phyloP scores from a whole-genome alignment of 2,113 vertebrate genomes.

The Phainopepla nitens region DNA sequence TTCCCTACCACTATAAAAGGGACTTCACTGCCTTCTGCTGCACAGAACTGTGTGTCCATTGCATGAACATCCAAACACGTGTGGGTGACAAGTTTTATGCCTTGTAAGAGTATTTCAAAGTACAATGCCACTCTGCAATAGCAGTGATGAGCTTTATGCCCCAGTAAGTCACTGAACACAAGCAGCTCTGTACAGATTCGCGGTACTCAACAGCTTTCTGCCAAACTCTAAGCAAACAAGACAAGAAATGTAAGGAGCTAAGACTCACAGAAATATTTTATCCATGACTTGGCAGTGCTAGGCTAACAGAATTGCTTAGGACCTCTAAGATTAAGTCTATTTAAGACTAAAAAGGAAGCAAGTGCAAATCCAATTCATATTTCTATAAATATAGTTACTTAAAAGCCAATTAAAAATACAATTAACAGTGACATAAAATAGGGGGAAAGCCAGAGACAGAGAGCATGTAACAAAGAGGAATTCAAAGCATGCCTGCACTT shows the following conservation, averaged over 20 bases:
- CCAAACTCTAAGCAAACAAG: neutral
- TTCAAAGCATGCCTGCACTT: neutral
- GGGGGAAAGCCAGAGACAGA: neutral
- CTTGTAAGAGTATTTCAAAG: neutral
- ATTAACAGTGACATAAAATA: neutral
- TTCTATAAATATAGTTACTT: neutral
- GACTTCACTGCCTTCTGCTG: neutral
- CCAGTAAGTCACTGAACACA: fast-evolving
- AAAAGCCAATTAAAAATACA: neutral
- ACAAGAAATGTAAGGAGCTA: neutral
- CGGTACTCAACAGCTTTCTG: neutral
- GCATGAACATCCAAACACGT: neutral
- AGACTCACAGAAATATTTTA: neutral
- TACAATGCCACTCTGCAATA: fast-evolving
- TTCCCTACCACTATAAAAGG: neutral
- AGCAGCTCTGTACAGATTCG: fast-evolving
- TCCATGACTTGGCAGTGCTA: neutral
- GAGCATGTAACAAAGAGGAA: neutral
- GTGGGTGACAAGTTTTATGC: neutral
- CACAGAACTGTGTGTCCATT: neutral
- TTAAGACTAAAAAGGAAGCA: neutral
- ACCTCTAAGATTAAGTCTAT: neutral
- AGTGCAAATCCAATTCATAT: neutral
- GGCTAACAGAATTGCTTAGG: neutral
- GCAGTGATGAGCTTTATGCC: neutral